Conservation (phyloP, 2,797 vertebrate genomes). For the Oreortyx pictus region DNA sequence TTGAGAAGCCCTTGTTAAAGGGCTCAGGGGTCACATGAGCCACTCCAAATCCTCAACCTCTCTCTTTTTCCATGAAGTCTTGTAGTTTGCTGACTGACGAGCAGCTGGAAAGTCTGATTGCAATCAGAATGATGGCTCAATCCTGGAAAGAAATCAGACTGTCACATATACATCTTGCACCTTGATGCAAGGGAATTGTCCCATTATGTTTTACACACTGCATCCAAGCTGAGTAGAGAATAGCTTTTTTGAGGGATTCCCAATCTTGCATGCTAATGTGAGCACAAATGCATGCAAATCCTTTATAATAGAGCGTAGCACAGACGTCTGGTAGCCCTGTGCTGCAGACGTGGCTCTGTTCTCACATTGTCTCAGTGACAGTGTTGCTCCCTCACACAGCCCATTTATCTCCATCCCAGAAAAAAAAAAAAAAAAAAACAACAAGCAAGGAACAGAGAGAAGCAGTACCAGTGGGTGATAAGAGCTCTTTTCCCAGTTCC, state of each 20-base stretch:
- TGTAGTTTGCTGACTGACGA: not conserved
- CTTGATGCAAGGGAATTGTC: not conserved
- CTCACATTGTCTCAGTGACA: not conserved
- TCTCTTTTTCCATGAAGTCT: not conserved
- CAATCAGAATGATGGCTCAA: not conserved
- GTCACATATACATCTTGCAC: fast-evolving
- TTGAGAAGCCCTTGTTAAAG: not conserved
- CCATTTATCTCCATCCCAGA: slow-evolving; percentile 52
- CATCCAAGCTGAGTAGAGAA: not conserved
- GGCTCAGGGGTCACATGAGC: not conserved
- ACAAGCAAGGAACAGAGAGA: slow-evolving; percentile 64
- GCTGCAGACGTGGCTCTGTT: not conserved
- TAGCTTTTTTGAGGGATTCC: slow-evolving; percentile 26
- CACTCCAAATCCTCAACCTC: slow-evolving; percentile 7
- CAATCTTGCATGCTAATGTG: slow-evolving; percentile 8
- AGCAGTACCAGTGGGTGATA: not conserved
- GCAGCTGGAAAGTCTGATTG: not conserved
- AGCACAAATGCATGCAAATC: slow-evolving; percentile 54
- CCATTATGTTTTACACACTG: not conserved
- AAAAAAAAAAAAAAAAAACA: slow-evolving; percentile 60
- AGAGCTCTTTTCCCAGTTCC: not conserved
- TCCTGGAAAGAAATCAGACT: not conserved
- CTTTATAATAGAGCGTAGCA: not conserved
- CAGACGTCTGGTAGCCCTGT: not conserved
- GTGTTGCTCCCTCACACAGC: slow-evolving; percentile 45